Percentiles rank a stretch among this genome's conserved stretches.
These are phyloP conservation scores for Parnassius orleans DNA, from an alignment of 2,888 invertebrate species.

Conservation along the genomic window DNA sequence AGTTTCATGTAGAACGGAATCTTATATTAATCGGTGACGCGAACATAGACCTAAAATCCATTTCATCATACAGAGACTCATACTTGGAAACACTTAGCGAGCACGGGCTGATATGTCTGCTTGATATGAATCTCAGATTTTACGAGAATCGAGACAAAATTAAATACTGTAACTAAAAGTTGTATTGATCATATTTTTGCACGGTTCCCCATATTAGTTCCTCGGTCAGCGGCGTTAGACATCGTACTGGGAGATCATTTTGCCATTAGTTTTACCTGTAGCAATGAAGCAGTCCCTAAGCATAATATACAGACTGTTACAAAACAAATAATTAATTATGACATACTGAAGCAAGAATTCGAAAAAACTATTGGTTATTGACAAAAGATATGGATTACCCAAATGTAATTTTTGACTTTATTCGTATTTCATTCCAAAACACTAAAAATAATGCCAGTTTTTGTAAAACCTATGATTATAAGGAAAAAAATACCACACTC, in stretches of 20 bases:
- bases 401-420: too few species aligned
- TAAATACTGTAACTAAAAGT: conserved; percentile 30
- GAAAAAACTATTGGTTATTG: too few species aligned
- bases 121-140: conserved; percentile 28
- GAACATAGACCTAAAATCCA: conserved; percentile 26
- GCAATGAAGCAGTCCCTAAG: background rate
- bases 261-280: conserved; percentile 14
- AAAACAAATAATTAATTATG: conserved; percentile 11
- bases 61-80: conserved; percentile 13
- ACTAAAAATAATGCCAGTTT: too few species aligned
- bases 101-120: conserved; percentile 27
- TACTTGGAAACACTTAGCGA: conserved; percentile 25
- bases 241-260: conserved; percentile 25
- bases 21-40: conserved; percentile 21
- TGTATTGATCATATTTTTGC: conserved; percentile 36
- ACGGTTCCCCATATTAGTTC: conserved; percentile 31
- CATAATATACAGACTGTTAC: conserved; percentile 15
- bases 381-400: too few species aligned
- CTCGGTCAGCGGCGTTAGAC: conserved; percentile 27
- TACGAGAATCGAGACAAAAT: conserved; percentile 30
- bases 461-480: too few species aligned
- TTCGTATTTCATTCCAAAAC: too few species aligned
- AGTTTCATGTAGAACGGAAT: conserved; percentile 10
- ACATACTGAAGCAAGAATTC: too few species aligned
- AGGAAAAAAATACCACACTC: too few species aligned